A percentile compares a stretch with the other conserved stretches of the same genome.
phyloP scores from a whole-genome alignment of 2,797 vertebrate species.

The Dendrocincla fuliginosa region DNA sequence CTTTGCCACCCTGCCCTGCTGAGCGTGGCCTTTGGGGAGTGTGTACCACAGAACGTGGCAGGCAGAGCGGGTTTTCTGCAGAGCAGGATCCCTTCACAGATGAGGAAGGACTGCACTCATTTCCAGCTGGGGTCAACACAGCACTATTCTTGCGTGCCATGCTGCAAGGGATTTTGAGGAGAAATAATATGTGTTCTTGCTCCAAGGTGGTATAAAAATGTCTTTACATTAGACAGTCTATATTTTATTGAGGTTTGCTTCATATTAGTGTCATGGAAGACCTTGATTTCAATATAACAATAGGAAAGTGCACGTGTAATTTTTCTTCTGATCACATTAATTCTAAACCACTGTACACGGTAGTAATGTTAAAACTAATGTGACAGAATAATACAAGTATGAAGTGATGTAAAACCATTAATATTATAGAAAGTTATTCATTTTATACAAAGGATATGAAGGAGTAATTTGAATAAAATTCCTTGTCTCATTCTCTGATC shows the following conservation, averaged over 20 bases:
- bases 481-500: conserved; percentile 33
- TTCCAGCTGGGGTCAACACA: not conserved
- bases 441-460: conserved; percentile 36
- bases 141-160: not conserved
- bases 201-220: conserved; percentile 60
- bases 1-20: not conserved
- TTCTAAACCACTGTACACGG: conserved; percentile 58
- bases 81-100: accelerated
- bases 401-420: conserved; percentile 68
- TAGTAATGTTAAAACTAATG: conserved; percentile 69
- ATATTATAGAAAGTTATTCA: conserved; percentile 67
- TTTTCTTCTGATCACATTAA: conserved; percentile 71
- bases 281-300: conserved; percentile 71
- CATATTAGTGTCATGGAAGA: conserved; percentile 58
- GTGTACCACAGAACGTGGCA: accelerated
- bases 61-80: accelerated
- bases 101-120: not conserved
- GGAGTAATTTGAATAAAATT: conserved; percentile 53
- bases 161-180: not conserved
- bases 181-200: conserved; percentile 9
- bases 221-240: conserved; percentile 37
- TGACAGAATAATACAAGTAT: conserved; percentile 67
- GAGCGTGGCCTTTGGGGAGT: not conserved
- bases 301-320: conserved; percentile 66
- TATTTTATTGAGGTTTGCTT: conserved; percentile 70